Conservation (phyloP, 2,113 vertebrate species). For the Galeopterus variegatus region DNA sequence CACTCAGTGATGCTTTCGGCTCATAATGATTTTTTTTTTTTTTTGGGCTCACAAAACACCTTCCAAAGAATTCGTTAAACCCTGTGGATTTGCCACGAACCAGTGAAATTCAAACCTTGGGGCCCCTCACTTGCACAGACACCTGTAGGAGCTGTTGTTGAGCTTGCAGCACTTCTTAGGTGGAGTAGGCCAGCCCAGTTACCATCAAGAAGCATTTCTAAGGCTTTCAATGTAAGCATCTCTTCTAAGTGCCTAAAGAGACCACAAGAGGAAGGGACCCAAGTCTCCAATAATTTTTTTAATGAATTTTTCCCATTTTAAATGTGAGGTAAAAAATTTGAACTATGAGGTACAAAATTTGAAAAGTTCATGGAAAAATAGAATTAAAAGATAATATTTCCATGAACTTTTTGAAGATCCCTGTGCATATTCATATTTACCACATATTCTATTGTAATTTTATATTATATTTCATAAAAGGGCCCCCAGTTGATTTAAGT, state of each 20-base stretch:
- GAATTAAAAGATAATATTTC: too few species aligned
- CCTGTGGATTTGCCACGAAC: neutral
- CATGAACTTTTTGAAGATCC: too few species aligned
- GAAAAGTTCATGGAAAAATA: too few species aligned
- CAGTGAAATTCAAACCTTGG: neutral
- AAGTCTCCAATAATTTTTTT: neutral
- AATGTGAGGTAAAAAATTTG: neutral
- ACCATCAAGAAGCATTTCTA: neutral
- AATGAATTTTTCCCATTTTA: conserved; percentile 14
- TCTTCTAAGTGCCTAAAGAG: neutral
- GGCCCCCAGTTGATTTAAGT: neutral
- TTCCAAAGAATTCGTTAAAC: neutral
- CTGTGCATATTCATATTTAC: neutral
- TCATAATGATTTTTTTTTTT: neutral
- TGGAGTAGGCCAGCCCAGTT: accelerated
- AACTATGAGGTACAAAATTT: too few species aligned
- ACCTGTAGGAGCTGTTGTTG: neutral
- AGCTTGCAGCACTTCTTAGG: neutral
- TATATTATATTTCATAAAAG: neutral
- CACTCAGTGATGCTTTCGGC: neutral
- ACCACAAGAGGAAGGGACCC: neutral
- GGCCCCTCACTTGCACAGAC: neutral
- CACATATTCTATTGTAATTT: neutral
- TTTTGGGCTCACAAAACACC: neutral
- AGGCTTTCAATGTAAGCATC: neutral